Conservation (phyloP, 2,797 vertebrate genomes). For the Malurus leucopterus region DNA sequence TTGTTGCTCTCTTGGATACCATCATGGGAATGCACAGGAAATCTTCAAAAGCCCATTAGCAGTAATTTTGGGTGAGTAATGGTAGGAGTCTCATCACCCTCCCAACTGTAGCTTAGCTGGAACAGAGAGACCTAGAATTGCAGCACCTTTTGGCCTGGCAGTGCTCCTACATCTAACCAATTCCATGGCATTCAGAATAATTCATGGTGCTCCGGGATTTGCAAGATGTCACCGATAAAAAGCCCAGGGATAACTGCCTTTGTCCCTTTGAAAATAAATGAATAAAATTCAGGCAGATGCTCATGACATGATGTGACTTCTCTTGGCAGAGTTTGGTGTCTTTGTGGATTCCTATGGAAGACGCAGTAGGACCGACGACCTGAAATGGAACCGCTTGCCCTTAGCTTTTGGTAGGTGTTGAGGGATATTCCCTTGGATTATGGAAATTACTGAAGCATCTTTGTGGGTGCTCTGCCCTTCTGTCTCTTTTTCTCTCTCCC, state of each 20-base stretch:
- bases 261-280: neutral
- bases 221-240: neutral
- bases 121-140: neutral
- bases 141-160: neutral
- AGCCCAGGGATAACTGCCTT: neutral
- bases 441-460: neutral
- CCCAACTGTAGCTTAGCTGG: neutral
- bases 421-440: neutral
- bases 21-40: neutral
- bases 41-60: neutral
- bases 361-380: constrained; percentile 91
- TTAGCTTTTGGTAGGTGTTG: constrained; percentile 88
- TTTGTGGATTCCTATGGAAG: constrained; percentile 96
- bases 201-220: neutral
- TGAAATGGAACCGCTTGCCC: constrained; percentile 96
- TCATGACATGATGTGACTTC: neutral
- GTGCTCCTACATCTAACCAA: neutral
- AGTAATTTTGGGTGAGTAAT: neutral
- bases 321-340: constrained; percentile 89
- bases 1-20: neutral
- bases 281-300: neutral
- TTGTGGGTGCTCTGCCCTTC: neutral
- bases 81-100: neutral
- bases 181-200: neutral
- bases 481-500: neutral